Evolutionary conservation across 2,888 invertebrate species (phyloP), one percentile per base, ranked within the genome.

Genomic region (Agonopterix subpropinquella): DNA sequence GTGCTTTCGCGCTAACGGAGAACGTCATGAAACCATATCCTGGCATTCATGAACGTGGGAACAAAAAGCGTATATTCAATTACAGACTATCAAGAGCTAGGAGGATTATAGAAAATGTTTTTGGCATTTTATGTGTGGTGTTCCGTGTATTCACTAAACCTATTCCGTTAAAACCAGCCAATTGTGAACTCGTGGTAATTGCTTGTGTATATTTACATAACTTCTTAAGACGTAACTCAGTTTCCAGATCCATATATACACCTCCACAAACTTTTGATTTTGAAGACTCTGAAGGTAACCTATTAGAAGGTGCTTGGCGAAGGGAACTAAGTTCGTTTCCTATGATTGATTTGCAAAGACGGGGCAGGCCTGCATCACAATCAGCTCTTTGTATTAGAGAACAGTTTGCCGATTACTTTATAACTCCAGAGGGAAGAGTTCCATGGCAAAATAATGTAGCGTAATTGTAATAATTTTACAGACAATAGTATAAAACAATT

Each of bases 1-100:
- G 60, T 50, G 61, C 62, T 35, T 64, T 65, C 44, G 61, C 61
- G 18, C 65, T 71, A 51, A 49, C 55, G 13, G 58, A 60, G 43
- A 61, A 64, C 54, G 53, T 61, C 41, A 60, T 62, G 58, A 60
- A 54, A 48, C 58, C 57, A 51, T 62, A 59, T 53, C 52, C 57
- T 46, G 57, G 57, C 49, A 62, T 53, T 58, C 59, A 60, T 55
- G 59, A 64, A 49, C 51, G 48, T 52, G 62, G 58, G 45, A 55
- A 43, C 42, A 52, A 43, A 53, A 61, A 58, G 49, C 54, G 62
- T 36, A 61, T 61, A 46, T 63, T 56, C 49, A 61, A 61, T 41
- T 60, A 59, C 57, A 47, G 62, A 45, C 56, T 64, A 15, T 62
- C 60, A 48, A 55, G 60, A 57, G 55, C 60, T 52, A 51, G 63